Base-by-base conservation (phyloP, 35 echinoderm and acorn worm genomes). In the Stichopus chloronotus region DNA sequence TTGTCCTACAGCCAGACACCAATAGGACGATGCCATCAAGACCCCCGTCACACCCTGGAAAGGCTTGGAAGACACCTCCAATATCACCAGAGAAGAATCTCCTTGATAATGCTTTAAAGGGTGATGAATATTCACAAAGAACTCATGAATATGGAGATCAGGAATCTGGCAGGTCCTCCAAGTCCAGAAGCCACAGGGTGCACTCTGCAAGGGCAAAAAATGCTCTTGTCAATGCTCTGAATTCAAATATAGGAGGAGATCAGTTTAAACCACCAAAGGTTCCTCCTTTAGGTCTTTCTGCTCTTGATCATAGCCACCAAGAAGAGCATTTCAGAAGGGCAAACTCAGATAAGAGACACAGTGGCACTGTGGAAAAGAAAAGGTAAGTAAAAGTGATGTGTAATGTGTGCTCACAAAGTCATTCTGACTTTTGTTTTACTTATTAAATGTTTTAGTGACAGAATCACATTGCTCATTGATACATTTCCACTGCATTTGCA, bases 41-140 rank as follows among this genome's bases (percentile, higher is more conserved):
- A 23, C 97, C 97, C 52, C 97, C 97, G 56, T 86, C 63, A 59
- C 94, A 95, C 68, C 95, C 95, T 21, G 93, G 91, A 23, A 99
- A 96, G 92, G 97, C 97, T 4, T 99, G 97, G 97, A 94, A 94
- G 59, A 99, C 97, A 9, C 97, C 97, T 43, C 95, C 97, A 58
- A 72, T 99, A 20, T 99, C 97, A 55, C 97, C 97, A 43, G 84
- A 93, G 23, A 89, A 89, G 21, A 12, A 58, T 59, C 53, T 85
- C n/a, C 82, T 85, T 9, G 16, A 65, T 3, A 19, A 21, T 0
- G 8, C 55, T 55, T 16, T 63, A 17, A 77, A 24, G 5, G 3
- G 4, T 20, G 58, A 79, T 91, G 76, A 80, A 82, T 92, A 92
- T 92, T 65, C 91, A 68, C 54, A 65, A 14, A 89, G 87, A 89